A percentile compares a stretch with the other conserved stretches of the same genome.
Conservation (phyloP, 2,797 vertebrate genomes). For the Intellagama lesueurii region DNA sequence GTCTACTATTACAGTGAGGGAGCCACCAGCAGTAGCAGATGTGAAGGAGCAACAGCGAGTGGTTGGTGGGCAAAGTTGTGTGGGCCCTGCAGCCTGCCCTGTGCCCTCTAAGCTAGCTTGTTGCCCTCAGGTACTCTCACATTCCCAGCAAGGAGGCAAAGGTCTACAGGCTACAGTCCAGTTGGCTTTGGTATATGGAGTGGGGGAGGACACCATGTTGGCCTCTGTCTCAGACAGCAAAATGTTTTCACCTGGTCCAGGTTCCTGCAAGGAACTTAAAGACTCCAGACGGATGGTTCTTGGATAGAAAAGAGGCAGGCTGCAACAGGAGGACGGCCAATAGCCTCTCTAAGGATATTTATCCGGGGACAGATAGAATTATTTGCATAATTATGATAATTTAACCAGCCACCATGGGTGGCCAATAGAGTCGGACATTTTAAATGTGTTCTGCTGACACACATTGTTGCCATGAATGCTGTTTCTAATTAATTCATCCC, state of each 20-base stretch:
- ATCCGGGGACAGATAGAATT: not conserved
- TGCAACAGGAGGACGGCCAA: not conserved
- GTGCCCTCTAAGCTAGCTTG: not conserved
- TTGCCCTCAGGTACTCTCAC: not conserved
- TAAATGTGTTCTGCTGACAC: not conserved
- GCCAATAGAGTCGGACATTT: not conserved
- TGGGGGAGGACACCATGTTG: not conserved
- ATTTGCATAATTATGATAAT: not conserved
- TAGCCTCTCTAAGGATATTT: not conserved
- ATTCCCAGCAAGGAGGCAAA: not conserved
- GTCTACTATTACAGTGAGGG: no score
- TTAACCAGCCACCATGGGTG: not conserved
- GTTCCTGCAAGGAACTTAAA: not conserved
- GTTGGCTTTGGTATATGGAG: not conserved
- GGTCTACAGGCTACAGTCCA: not conserved
- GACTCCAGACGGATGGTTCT: not conserved
- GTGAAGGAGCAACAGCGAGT: not conserved
- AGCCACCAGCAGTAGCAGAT: no score
- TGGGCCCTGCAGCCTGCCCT: not conserved
- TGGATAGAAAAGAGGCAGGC: not conserved
- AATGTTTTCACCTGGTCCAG: not conserved
- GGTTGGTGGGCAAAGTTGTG: not conserved
- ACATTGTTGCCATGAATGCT: not conserved
- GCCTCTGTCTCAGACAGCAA: not conserved
- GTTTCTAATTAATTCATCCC: not conserved